These are phyloP conservation scores for Pogonophryne albipinna DNA, from an alignment of 2,797 vertebrate genomes.

Conservation along the genomic window DNA sequence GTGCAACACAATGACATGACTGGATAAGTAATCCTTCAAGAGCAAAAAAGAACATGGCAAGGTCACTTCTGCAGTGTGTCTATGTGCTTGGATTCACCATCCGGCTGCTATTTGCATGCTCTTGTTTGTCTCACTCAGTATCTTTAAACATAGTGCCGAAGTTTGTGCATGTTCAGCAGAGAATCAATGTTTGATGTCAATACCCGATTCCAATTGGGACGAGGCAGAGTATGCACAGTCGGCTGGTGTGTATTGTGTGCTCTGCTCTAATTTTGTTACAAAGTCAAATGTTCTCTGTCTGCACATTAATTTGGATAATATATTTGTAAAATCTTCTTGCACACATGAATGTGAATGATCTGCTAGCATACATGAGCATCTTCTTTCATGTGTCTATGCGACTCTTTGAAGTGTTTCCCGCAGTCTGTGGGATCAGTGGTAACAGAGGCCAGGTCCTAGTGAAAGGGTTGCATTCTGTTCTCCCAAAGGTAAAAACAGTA, in stretches of 20 bases:
- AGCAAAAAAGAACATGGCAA: slow-evolving; percentile 59
- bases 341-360: slow-evolving; percentile 19
- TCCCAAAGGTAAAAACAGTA: slow-evolving; percentile 64
- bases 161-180: slow-evolving; percentile 67
- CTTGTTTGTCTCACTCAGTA: slow-evolving; percentile 59
- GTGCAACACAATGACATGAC: slow-evolving; percentile 1
- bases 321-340: slow-evolving; percentile 19
- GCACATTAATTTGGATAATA: slow-evolving; percentile 25
- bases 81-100: slow-evolving; percentile 12
- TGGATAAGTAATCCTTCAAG: slow-evolving; percentile 65
- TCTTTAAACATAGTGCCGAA: slow-evolving; percentile 66
- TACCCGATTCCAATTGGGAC: slow-evolving; percentile 58
- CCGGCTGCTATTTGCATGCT: slow-evolving; percentile 48
- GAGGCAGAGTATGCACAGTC: slow-evolving; percentile 59
- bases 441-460: slow-evolving; percentile 51
- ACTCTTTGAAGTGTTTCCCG: slow-evolving; percentile 7
- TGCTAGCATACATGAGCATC: background rate
- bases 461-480: slow-evolving; percentile 32
- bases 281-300: slow-evolving; percentile 34
- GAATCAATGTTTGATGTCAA: slow-evolving; percentile 75
- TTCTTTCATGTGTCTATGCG: background rate
- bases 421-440: slow-evolving; percentile 30
- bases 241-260: slow-evolving; percentile 32
- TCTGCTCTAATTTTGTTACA: slow-evolving; percentile 46
- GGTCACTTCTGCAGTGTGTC: slow-evolving; percentile 62